These are phyloP conservation scores for Recurvirostra avosetta DNA, from an alignment of 2,113 vertebrate genomes.

Conservation along the genomic window DNA sequence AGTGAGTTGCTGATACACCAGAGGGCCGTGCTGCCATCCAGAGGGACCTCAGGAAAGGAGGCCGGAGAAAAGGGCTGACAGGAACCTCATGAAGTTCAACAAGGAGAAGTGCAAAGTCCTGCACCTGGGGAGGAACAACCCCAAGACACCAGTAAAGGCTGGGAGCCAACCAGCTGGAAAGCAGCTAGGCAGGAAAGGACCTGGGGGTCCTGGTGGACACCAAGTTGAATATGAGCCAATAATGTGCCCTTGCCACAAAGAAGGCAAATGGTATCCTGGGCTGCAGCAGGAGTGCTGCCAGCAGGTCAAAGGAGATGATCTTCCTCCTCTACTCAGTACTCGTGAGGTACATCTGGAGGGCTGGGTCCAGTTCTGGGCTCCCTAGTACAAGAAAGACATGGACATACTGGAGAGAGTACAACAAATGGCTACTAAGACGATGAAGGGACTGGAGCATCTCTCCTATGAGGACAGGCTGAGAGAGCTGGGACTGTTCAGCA, in stretches of 20 bases:
- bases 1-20: not conserved
- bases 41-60: not conserved
- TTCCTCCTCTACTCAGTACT: not conserved
- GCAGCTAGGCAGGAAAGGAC: not conserved
- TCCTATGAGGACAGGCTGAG: not conserved
- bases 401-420: not conserved
- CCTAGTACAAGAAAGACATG: not conserved
- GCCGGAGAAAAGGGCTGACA: not conserved
- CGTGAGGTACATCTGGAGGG: not conserved
- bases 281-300: not conserved
- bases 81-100: not conserved
- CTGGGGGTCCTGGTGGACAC: not conserved
- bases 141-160: not conserved
- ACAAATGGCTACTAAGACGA: accelerated
- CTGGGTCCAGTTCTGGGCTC: not conserved
- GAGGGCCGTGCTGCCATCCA: not conserved
- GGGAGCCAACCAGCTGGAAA: not conserved
- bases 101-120: not conserved
- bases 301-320: not conserved
- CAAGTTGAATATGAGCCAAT: not conserved
- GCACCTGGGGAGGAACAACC: not conserved
- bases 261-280: not conserved
- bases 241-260: not conserved
- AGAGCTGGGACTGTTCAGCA: not conserved
- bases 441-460: not conserved